Base-by-base conservation (phyloP, 1,140 invertebrate species). In the Anastrepha obliqua region DNA sequence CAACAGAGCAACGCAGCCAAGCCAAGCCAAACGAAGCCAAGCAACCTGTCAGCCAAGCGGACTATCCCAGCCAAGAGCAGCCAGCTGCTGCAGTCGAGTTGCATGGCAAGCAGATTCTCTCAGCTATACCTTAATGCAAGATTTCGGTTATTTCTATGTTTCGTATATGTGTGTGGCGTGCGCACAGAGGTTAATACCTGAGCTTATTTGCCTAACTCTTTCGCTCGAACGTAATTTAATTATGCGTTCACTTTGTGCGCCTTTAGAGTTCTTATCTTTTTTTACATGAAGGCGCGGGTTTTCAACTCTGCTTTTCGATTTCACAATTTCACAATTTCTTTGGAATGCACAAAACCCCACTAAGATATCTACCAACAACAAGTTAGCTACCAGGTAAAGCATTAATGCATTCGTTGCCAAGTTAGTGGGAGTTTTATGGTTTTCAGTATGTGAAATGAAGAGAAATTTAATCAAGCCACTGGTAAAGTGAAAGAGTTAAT, bases 181-280 rank as follows among this genome's bases (percentile, higher is more conserved):
- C 2, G 47, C n/a, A 47, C 91, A 89, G 90, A 92, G 91, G 91
- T 92, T 92, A 92, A 92, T 92, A 92, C 91, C 91, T 92, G 91
- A 92, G 91, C 91, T 92, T 92, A 92, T 92, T 92, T 92, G 91
- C 91, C 91, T 91, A 92, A 92, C 91, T 91, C 91, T 91, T 92
- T 92, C 91, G 90, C 89, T 90, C 88, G 88, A 91, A 91, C 90
- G 91, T 92, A 92, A 92, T 92, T 92, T 92, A 92, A 92, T 92
- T 92, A 92, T 92, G 91, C 91, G 87, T 88, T 88, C 85, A 86
- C 85, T 86, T 86, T 86, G 85, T 86, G 55, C 59, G 55, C 85
- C 85, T 81, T 86, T 86, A 86, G 62, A 60, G 55, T 86, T 86
- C 85, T 86, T 86, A 86, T 86, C 85, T 86, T 55, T n/a, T 20